These are phyloP conservation scores for Acanthornis magna DNA, from an alignment of 2,797 vertebrate species.

Conservation along the genomic window DNA sequence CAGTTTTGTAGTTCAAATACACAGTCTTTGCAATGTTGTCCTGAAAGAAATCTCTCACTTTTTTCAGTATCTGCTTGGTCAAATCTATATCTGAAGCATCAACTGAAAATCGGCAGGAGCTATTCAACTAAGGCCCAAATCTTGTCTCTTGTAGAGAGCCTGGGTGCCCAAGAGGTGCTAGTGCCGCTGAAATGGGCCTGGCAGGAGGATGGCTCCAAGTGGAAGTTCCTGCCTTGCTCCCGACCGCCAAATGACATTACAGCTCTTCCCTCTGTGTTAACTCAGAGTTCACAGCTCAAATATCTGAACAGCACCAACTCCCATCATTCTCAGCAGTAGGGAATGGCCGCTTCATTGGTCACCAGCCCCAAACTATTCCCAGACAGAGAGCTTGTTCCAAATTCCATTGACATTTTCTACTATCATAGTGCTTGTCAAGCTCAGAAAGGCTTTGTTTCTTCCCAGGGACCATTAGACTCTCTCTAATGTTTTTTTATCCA, in stretches of 20 bases:
- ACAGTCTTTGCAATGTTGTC: not conserved
- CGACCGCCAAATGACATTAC: not conserved
- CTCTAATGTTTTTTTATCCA: not conserved
- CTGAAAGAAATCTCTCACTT: not conserved
- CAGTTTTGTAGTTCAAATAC: not conserved
- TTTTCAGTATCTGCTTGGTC: not conserved
- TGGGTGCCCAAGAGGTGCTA: not conserved
- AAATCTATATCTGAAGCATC: not conserved
- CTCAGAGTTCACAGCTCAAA: not conserved
- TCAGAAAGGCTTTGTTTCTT: not conserved
- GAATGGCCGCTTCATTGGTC: not conserved
- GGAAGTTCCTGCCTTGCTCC: not conserved
- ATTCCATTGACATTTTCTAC: not conserved
- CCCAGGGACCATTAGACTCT: not conserved
- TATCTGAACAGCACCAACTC: not conserved
- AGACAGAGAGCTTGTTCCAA: not conserved
- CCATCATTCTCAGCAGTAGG: not conserved
- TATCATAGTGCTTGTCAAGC: not conserved
- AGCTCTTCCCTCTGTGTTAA: not conserved
- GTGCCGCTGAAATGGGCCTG: not conserved
- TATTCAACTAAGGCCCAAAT: not conserved
- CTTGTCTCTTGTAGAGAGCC: not conserved
- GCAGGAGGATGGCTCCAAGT: not conserved
- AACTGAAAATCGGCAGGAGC: not conserved
- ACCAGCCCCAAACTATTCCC: not conserved